A percentile compares a stretch with the other conserved stretches of the same genome.
Evolutionary conservation across 2,888 invertebrate species (phyloP).

Genomic region (Xanthia togata): DNA sequence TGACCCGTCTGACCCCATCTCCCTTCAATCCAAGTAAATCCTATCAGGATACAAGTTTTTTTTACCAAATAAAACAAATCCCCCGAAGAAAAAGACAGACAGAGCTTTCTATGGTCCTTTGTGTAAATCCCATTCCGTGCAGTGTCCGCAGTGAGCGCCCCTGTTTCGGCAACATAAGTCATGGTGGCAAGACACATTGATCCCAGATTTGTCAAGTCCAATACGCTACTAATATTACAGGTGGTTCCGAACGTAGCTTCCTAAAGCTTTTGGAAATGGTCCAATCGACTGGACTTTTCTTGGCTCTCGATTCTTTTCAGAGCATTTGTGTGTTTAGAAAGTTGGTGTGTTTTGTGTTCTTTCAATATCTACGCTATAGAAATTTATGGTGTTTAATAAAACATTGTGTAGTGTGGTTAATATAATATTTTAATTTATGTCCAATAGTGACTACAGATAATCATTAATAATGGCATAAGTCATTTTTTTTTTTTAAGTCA

Average conservation of each 20-base stretch:
- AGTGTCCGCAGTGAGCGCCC: slow-evolving; percentile 41
- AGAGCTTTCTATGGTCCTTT: slow-evolving; percentile 52
- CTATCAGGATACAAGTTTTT: slow-evolving; percentile 25
- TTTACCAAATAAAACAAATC: slow-evolving; percentile 45
- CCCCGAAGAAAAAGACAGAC: slow-evolving; percentile 33
- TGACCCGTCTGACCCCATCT: neutral
- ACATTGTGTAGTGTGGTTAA: neutral
- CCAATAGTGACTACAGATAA: neutral
- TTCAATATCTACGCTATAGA: neutral
- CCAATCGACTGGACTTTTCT: slow-evolving; percentile 60
- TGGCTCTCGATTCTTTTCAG: slow-evolving; percentile 35
- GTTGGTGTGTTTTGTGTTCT: slow-evolving; percentile 34
- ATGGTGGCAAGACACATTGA: slow-evolving; percentile 59
- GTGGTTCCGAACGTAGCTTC: slow-evolving; percentile 43
- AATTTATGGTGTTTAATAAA: neutral
- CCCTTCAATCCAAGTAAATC: slow-evolving; percentile 14
- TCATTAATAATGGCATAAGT: too few species aligned
- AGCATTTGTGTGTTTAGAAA: slow-evolving; percentile 31
- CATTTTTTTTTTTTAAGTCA: too few species aligned
- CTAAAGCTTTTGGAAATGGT: slow-evolving; percentile 55
- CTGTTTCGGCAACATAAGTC: slow-evolving; percentile 55
- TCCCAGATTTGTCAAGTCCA: slow-evolving; percentile 59
- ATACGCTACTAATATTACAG: slow-evolving; percentile 58
- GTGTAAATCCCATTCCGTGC: slow-evolving; percentile 52
- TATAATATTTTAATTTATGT: neutral